Base-by-base conservation (phyloP, 2,113 vertebrate species). In the Podarcis cretensis region DNA sequence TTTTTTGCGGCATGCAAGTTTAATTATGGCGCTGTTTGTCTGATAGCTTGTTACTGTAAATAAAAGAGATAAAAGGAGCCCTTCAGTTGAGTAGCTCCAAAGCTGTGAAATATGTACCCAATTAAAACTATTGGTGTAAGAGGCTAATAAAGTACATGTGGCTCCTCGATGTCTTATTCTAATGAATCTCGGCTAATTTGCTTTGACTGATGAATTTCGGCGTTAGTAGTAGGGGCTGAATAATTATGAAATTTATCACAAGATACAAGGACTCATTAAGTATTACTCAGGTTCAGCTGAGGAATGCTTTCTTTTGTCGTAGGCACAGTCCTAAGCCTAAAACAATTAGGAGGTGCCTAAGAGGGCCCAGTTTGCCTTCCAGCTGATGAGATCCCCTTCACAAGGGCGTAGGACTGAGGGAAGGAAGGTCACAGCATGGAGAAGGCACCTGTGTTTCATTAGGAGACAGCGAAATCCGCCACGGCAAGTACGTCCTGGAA, bases 111-210 rank as follows among this genome's bases (percentile, higher is more conserved):
- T 98, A 99, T 99, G 98, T 98, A 98, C 97, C 98, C 98, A 99
- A 99, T 99, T 99, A 99, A 98, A 97, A 98, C 98, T 97, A 98
- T 98, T 98, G 98, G 97, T 98, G 98, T 98, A 98, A 98, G 98
- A 97, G 98, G 96, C 98, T 99, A 99, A 99, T 99, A 99, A 98
- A 99, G 97, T 97, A 97, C 98, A 98, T 97, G 97, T 98, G 97
- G 98, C 98, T 98, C 98, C 97, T 98, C 98, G 98, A 98, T 97
- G 97, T 97, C 96, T 98, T 97, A 97, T 97, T 97, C 98, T 98
- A 99, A 99, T 99, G 98, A 98, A 99, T 98, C 97, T 97, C 94
- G 89, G 97, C 98, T 99, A 98, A 99, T 99, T 99, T 98, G 97
- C 98, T 98, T 97, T 99, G 98, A 99, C 98, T 98, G 98, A 99